phyloP scores from a whole-genome alignment of 37 sponge, comb jelly and placozoan species.

The Haliclona indistincta region DNA sequence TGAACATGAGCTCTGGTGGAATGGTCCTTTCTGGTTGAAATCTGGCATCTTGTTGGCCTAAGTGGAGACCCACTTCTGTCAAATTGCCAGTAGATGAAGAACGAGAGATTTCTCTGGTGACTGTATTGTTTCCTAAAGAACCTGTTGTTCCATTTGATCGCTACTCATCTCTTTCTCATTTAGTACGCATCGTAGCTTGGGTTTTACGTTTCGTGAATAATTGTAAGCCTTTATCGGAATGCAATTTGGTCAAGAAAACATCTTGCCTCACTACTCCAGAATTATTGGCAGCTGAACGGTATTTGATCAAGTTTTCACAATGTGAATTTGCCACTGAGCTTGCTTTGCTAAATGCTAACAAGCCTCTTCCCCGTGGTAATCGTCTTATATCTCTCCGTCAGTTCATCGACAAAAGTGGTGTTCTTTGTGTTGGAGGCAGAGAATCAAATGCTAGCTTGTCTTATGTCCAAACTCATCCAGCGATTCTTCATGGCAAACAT shows the following conservation, averaged over 20 bases:
- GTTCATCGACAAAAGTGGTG: neutral
- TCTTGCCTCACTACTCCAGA: slow-evolving; percentile 11
- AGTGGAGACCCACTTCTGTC: neutral
- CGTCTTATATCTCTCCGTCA: slow-evolving; percentile 1
- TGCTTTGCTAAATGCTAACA: slow-evolving; percentile 5
- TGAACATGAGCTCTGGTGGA: slow-evolving; percentile 29
- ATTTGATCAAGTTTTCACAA: slow-evolving; percentile 30
- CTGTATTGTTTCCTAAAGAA: neutral
- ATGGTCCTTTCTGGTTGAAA: slow-evolving; percentile 33
- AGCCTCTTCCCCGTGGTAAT: neutral
- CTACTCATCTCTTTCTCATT: neutral
- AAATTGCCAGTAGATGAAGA: neutral
- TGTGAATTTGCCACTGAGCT: slow-evolving; percentile 7
- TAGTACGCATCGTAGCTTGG: slow-evolving; percentile 25
- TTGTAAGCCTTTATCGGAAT: slow-evolving; percentile 6
- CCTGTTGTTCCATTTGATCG: slow-evolving; percentile 16
- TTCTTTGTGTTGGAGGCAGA: slow-evolving; percentile 5
- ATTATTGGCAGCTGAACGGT: slow-evolving; percentile 8
- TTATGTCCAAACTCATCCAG: slow-evolving; percentile 1
- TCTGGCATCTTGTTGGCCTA: neutral
- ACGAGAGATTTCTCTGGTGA: neutral
- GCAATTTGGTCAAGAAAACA: neutral
- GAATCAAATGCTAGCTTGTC: neutral
- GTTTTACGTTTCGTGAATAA: slow-evolving; percentile 23
- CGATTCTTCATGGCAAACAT: slow-evolving; percentile 14